These are phyloP conservation scores for Atta texana DNA, from an alignment of 1,140 invertebrate species.

Conservation along the genomic window DNA sequence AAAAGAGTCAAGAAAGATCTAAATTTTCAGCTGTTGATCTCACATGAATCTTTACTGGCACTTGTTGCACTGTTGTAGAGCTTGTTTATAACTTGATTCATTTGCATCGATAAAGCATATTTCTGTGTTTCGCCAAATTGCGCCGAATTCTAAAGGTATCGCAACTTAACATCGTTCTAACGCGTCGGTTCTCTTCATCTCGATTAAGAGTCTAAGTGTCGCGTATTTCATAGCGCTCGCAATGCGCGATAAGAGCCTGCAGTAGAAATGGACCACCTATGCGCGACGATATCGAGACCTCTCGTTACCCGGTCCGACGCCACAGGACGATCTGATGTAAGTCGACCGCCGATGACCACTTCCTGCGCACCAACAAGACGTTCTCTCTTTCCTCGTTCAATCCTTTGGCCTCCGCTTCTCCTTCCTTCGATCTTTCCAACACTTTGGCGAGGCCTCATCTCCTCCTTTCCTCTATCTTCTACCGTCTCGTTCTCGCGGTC, in stretches of 20 bases:
- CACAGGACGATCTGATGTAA: conserved; percentile 52
- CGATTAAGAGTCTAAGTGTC: conserved; percentile 37
- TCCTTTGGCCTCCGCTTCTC: background rate
- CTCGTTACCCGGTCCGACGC: conserved; percentile 43
- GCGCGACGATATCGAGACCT: conserved; percentile 45
- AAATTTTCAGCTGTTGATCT: background rate
- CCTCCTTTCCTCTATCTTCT: background rate
- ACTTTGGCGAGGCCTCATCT: conserved; percentile 3
- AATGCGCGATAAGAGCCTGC: conserved; percentile 25
- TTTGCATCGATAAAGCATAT: background rate
- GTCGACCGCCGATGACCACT: conserved; percentile 16
- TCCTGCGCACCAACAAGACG: conserved; percentile 38
- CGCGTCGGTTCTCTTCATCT: background rate
- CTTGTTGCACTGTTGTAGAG: background rate
- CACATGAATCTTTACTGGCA: background rate
- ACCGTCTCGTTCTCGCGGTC: background rate
- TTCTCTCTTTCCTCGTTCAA: background rate
- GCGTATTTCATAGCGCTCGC: conserved; percentile 34
- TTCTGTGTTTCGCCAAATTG: background rate
- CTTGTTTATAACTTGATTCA: background rate
- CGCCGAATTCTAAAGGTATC: background rate
- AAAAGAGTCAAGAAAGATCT: background rate
- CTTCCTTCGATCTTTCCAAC: background rate
- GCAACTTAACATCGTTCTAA: background rate
- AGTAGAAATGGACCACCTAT: conserved; percentile 44